Conservation (phyloP, 2,888 invertebrate species). For the Schrankia costaestrigalis region DNA sequence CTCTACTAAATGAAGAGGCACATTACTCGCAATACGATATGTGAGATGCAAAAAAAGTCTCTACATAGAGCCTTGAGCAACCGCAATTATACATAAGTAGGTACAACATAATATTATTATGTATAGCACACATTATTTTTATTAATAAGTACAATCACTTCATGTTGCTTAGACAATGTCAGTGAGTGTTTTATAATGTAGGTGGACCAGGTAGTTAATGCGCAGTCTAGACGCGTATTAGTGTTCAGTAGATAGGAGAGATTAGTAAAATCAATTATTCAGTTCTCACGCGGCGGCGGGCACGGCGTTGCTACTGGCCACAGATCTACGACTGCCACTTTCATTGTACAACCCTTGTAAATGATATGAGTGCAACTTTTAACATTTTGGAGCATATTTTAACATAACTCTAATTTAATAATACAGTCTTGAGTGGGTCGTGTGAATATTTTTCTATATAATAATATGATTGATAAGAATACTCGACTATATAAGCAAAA, state of each 20-base stretch:
- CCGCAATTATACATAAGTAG: no score
- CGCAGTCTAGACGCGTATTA: constrained; percentile 54
- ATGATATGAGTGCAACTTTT: constrained; percentile 16
- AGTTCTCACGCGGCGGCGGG: constrained; percentile 64
- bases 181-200: constrained; percentile 9
- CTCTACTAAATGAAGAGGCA: no score
- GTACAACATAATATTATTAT: no score
- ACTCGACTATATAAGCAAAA: no score
- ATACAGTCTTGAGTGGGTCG: no score
- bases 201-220: constrained; percentile 30
- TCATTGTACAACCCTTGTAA: constrained; percentile 15
- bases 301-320: constrained; percentile 30
- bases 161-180: constrained; percentile 6
- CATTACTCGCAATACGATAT: no score
- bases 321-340: constrained; percentile 21
- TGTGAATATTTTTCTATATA: no score
- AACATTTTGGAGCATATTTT: no score
- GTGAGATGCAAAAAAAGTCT: no score
- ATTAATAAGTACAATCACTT: constrained; percentile 6
- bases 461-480: no score
- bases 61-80: no score
- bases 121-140: not conserved
- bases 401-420: no score
- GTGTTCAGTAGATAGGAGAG: constrained; percentile 54
- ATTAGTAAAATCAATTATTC: constrained; percentile 70